Evolutionary conservation across 2,888 invertebrate species (phyloP), one percentile per base, ranked within the genome.

Genomic region (Luperina nickerlii): DNA sequence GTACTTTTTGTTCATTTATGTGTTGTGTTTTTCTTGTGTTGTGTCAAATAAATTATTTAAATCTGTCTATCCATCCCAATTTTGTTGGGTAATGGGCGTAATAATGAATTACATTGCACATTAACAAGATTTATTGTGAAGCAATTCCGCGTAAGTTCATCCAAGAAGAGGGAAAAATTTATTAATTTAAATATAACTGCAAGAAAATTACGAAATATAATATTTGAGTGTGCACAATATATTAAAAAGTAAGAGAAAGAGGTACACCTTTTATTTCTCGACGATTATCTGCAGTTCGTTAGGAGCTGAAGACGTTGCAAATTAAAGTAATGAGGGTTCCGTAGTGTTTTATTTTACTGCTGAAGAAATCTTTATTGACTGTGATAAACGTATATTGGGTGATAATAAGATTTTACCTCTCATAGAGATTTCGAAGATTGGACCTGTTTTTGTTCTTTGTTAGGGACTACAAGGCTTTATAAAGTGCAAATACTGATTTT

Each of bases 251-350:
- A 81, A 82, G 70, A 79, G 67, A 79, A 74, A 24, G 57, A 60
- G 11, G 63, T 74, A 74, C 73, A 70, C 57, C 79, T 80, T 78
- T 83, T 85, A 76, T 83, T 75, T 81, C 81, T 38, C 68, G 1
- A 42, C 81, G 74, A 88, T 87, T 81, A 87, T 83, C 76, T 82
- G 78, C 74, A 79, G 68, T 80, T 78, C 73, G 82, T 69, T 81
- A 78, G 54, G 32, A 78, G 45, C 71, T 68, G 51, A 77, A 82
- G 79, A 78, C 45, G 68, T 81, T 73, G 32, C 60, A 65, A 69
- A 71, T 78, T 60, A 77, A 72, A 68, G 48, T 54, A 65, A 45
- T 2, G 20, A 66, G 18, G 82, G 85, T 83, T 87, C 85, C 27
- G 87, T 48, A 69, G 54, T 48, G 2, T 51, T 69, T 68, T 42